These are phyloP conservation scores for Ochropleura leucogaster DNA, from an alignment of 2,888 invertebrate species.

Conservation along the genomic window DNA sequence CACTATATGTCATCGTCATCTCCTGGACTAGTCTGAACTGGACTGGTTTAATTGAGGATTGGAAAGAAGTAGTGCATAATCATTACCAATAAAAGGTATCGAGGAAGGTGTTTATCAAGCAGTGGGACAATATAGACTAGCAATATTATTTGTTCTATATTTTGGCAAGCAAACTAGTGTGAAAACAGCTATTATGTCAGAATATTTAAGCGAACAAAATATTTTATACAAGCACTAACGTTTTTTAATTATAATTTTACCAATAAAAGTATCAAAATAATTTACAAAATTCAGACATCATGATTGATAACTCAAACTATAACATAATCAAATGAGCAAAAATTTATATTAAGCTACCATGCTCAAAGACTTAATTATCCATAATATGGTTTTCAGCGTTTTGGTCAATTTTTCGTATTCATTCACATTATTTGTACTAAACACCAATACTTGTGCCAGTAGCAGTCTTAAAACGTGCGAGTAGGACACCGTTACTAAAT, in stretches of 20 bases:
- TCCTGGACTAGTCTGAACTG: not conserved
- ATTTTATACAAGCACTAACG: conserved; percentile 38
- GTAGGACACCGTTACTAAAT: not conserved
- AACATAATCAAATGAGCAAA: conserved; percentile 47
- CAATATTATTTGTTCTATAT: not conserved
- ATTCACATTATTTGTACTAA: conserved; percentile 20
- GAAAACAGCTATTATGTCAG: conserved; percentile 28
- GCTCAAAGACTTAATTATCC: conserved; percentile 27
- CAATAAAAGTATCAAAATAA: conserved; percentile 51
- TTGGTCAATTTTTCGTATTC: conserved; percentile 5
- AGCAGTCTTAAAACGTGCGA: not conserved
- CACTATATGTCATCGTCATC: too few relatives aligned
- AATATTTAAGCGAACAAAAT: conserved; percentile 28
- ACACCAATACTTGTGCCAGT: not conserved
- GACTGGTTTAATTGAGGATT: not conserved
- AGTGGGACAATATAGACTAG: not conserved
- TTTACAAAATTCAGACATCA: conserved; percentile 25
- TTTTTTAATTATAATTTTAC: conserved; percentile 40
- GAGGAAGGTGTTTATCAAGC: not conserved
- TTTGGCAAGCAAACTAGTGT: conserved; percentile 48
- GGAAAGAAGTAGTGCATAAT: not conserved
- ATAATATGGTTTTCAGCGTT: conserved; percentile 16
- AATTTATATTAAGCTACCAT: conserved; percentile 27
- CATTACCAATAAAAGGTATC: not conserved
- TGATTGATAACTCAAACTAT: conserved; percentile 1